These are phyloP conservation scores for Eurytoma californica DNA, from an alignment of 2,888 invertebrate genomes.

Conservation along the genomic window DNA sequence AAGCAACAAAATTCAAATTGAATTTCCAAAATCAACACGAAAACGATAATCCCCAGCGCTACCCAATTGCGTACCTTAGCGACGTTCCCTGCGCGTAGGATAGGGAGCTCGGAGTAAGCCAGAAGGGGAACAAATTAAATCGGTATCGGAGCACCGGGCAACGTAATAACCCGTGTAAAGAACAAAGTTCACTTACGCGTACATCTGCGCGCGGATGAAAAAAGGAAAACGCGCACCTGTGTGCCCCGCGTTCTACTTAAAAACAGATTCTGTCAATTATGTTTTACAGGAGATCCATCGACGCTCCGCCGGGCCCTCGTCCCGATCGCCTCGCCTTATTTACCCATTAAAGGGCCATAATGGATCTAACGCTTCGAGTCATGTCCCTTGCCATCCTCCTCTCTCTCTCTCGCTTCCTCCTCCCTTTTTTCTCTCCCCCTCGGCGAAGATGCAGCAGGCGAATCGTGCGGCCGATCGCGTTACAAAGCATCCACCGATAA, in stretches of 20 bases:
- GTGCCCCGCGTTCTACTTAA: slow-evolving; percentile 45
- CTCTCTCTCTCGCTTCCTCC: not conserved
- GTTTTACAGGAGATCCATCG: slow-evolving; percentile 34
- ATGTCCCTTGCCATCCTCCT: not conserved
- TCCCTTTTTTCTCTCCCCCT: not conserved
- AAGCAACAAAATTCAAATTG: too few species aligned
- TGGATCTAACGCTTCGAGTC: slow-evolving; percentile 47
- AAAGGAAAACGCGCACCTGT: slow-evolving; percentile 42
- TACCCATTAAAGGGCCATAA: slow-evolving; percentile 53
- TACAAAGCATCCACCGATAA: slow-evolving; percentile 47
- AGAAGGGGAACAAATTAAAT: slow-evolving; percentile 21
- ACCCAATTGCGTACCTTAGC: too few species aligned
- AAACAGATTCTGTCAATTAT: slow-evolving; percentile 56
- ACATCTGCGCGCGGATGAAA: not conserved
- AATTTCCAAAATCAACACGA: too few species aligned
- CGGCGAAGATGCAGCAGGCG: not conserved
- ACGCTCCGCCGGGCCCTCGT: not conserved
- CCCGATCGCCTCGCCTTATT: slow-evolving; percentile 33
- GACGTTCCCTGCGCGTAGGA: too few species aligned
- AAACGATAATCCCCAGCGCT: too few species aligned
- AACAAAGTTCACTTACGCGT: slow-evolving; percentile 22
- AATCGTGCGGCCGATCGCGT: slow-evolving; percentile 23
- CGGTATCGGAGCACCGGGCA: not conserved
- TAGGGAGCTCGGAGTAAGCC: too few species aligned
- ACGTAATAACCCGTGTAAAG: slow-evolving; percentile 8